Evolutionary conservation across 1,140 invertebrate species (phyloP), one percentile per base, ranked within the genome.

Genomic region (Pseudomyrmex gracilis): DNA sequence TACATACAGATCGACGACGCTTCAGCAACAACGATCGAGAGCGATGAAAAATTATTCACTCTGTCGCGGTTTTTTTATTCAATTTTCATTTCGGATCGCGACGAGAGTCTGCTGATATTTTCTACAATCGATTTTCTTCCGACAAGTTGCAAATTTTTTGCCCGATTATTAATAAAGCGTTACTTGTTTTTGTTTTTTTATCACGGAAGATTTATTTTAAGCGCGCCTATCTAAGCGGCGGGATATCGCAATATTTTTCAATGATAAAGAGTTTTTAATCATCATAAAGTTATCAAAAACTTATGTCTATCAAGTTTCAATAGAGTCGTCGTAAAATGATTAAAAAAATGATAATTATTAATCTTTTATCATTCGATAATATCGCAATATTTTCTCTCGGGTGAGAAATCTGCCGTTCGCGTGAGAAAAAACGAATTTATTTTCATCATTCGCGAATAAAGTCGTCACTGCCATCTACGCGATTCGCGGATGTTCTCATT

Each of bases 331-430:
- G 17, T 17, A 7, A 15, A 43, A 43, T 43, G 53, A 34, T 57
- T 55, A 57, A 43, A 15, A 57, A 57, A 20, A 1, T 34, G 12
- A 57, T 20, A 1, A 45, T 4, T 58, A 45, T 20, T 73, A 73
- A 45, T 73, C 4, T 34, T 34, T 73, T 73, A 43, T 57, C n/a
- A 57, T 57, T 70, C 43, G 13, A 34, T 17, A 71, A 58, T 58
- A 55, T 45, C 43, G n/a, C n/a, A 9, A n/a, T 55, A 55, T 55
- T 51, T 51, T 67, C 3, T 17, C 64, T 49, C 17, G 0, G 0
- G 34, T 34, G 34, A 34, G 34, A 34, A 34, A 34, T 34, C 34
- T 34, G 7, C 34, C 34, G 34, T 34, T 34, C 34, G 34, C 34
- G 34, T 5, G 34, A 34, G n/a, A n/a, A n/a, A n/a, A 34, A 34